Percentiles rank a stretch among this genome's conserved stretches.
Conservation (phyloP, 2,888 invertebrate species). For the Troilus luridus region DNA sequence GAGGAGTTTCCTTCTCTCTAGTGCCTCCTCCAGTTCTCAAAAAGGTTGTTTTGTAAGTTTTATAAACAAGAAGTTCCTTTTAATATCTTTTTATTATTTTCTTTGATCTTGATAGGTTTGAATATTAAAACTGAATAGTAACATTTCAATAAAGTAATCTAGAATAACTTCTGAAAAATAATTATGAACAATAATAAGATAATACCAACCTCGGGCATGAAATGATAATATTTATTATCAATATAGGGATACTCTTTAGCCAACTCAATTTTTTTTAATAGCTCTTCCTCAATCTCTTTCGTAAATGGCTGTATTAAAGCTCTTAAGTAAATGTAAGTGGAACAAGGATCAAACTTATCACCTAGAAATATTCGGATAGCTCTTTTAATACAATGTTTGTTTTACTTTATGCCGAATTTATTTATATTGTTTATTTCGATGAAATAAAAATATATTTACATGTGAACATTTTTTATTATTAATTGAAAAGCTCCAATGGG, state of each 20-base stretch:
- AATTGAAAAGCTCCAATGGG: neutral
- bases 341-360: constrained; percentile 59
- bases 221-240: constrained; percentile 55
- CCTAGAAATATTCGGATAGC: constrained; percentile 48
- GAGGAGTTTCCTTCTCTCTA: too few relatives aligned
- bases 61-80: too few relatives aligned
- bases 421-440: neutral
- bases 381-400: neutral
- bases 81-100: neutral
- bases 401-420: neutral
- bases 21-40: too few relatives aligned
- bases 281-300: constrained; percentile 55
- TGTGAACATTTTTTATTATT: neutral
- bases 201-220: constrained; percentile 60
- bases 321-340: constrained; percentile 59
- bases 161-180: neutral
- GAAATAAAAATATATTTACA: neutral
- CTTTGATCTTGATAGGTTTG: neutral
- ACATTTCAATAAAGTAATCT: neutral
- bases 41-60: too few relatives aligned
- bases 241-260: constrained; percentile 53
- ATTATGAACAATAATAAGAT: neutral
- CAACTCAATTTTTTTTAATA: constrained; percentile 56
- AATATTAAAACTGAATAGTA: neutral
- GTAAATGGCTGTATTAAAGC: constrained; percentile 60